Base-by-base conservation (phyloP, 2,113 vertebrate genomes). In the Phoxinus phoxinus region DNA sequence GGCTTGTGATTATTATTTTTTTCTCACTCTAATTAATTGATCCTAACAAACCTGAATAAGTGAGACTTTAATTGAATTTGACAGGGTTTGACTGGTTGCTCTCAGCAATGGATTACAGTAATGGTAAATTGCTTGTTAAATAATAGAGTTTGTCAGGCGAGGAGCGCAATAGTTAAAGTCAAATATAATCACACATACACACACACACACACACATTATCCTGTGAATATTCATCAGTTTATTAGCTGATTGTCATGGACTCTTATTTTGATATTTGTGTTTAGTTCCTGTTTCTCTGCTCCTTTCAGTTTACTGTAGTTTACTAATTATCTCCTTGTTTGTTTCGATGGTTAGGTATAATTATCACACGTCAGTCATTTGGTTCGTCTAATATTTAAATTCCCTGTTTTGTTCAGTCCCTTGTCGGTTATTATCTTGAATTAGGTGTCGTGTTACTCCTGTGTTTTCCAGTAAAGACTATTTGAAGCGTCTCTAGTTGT, bases 31-130 rank as follows among this genome's bases (percentile, higher is more conserved):
- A 95, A 95, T 95, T 95, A 96, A 95, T 96, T 94, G 94, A 95
- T 96, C 94, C 94, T 93, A 89, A 87, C 92, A 91, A 93, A 95
- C 94, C 94, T 96, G 95, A 97, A 94, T 96, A 96, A 97, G 94
- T 90, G 89, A 87, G 91, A 87, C 90, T 95, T 96, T 97, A 97
- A 97, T 97, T 95, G 95, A 94, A 93, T 94, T 90, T 95, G 96
- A 95, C 94, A 95, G 93, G 92, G 94, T 41, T 41, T 41, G 94
- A 88, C 79, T 84, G 89, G 91, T 93, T 94, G 87, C 86, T 86
- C 88, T 94, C 92, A 90, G 87, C 91, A 90, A 85, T 89, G 86
- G 91, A 95, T 94, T 94, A 90, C 93, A 90, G 93, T 92, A 93
- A 88, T 91, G 92, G 94, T 88, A 91, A 94, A 94, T 23, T 48